Evolutionary conservation across 2,888 invertebrate genomes (phyloP), one percentile per base, ranked within the genome.

Genomic region (Onchidella celtica): DNA sequence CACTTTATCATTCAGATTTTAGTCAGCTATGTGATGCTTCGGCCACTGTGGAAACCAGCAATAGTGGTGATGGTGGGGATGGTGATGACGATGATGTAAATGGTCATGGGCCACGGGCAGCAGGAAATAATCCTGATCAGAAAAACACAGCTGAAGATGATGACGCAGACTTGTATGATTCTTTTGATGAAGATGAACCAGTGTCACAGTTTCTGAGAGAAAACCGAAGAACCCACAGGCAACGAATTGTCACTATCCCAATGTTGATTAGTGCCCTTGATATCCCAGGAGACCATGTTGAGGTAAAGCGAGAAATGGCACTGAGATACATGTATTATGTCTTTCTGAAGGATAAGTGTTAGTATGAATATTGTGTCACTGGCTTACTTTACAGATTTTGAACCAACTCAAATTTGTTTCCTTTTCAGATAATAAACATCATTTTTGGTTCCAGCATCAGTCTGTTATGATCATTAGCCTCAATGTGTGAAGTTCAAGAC

Each of bases 201-300:
- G 47, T 17, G 17, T n/a, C n/a, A 24, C 11, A 63, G 27, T 14
- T 4, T 63, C 14, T n/a, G n/a, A 63, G 27, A 63, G 11, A n/a
- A 2, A 4, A 17, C 24, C 32, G 36, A 17, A 3, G 68, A 24
- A 17, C 36, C 21, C 17, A 40, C 24, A 32, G 27, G 11, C 36
- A 59, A 38, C 73, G 40, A 38, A 55, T 36, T n/a, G 69, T 85
- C 34, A 79, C 73, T 55, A 63, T 88, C 17, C 86, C 87, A 55
- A 72, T 81, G 79, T 63, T 87, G n/a, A 75, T 87, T 3, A 77
- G 82, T 14, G 69, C 66, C 29, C 38, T 88, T 29, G 81, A 85
- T 57, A 40, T 66, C 24, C 69, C 85, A 27, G 57, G 82, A 21
- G 84, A 87, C 59, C 38, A 84, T 21, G 57, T 86, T 0, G 66